Conservation (phyloP, 2,797 vertebrate genomes). For the Rhyacichthys aspro region DNA sequence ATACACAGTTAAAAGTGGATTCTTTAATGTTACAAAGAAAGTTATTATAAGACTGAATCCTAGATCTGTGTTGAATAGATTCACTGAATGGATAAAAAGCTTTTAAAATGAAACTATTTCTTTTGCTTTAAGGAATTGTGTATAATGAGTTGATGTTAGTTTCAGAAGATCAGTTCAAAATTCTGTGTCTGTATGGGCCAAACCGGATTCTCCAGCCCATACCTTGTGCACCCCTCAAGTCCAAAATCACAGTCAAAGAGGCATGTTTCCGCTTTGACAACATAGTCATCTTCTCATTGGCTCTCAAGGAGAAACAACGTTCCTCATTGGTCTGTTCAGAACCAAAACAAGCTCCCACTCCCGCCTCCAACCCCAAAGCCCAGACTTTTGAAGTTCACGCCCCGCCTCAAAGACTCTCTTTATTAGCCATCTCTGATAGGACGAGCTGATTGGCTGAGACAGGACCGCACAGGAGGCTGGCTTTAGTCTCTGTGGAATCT, state of each 20-base stretch:
- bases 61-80: too few relatives aligned
- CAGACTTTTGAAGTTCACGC: neutral
- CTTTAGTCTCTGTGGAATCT: constrained; percentile 21
- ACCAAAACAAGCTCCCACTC: constrained; percentile 57
- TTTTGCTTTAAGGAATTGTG: too few relatives aligned
- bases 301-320: neutral
- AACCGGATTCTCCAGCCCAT: too few relatives aligned
- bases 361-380: constrained; percentile 32
- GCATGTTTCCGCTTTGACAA: constrained; percentile 22
- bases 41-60: too few relatives aligned
- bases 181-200: too few relatives aligned
- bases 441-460: constrained; percentile 12
- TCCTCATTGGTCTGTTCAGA: constrained; percentile 38
- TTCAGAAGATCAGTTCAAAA: too few relatives aligned
- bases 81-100: neutral
- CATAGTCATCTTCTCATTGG: constrained; percentile 30
- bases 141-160: too few relatives aligned
- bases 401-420: constrained; percentile 13
- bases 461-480: neutral
- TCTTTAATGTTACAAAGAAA: too few relatives aligned
- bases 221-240: neutral
- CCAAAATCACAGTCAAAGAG: constrained; percentile 12
- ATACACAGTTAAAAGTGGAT: too few relatives aligned
- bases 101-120: too few relatives aligned
- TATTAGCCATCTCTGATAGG: constrained; percentile 7